These are phyloP conservation scores for Listrodromus nycthemerus DNA, from an alignment of 2,888 invertebrate species.

Conservation along the genomic window DNA sequence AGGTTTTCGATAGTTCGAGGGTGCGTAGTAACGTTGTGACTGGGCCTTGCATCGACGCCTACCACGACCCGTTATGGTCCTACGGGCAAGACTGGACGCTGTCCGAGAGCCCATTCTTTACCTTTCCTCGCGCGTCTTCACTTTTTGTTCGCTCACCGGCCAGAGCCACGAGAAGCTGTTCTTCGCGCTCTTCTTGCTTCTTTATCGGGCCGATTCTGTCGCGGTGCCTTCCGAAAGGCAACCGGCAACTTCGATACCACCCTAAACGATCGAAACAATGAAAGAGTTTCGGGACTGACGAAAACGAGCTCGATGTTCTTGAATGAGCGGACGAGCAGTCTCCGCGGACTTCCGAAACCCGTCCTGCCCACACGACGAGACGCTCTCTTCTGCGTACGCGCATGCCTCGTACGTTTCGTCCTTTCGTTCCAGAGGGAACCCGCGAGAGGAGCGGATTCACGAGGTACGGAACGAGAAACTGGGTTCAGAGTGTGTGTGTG, in stretches of 20 bases:
- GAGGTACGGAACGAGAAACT: constrained; percentile 44
- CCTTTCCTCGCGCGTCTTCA: constrained; percentile 71
- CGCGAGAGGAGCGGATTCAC: constrained; percentile 33
- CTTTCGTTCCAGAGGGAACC: constrained; percentile 30
- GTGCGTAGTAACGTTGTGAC: constrained; percentile 10
- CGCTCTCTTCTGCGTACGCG: constrained; percentile 19
- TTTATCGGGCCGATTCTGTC: background rate
- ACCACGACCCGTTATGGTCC: constrained; percentile 75
- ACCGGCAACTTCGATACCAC: constrained; percentile 67
- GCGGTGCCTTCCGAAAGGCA: constrained; percentile 71
- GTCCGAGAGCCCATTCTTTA: constrained; percentile 68
- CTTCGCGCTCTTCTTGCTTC: background rate
- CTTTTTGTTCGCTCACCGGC: constrained; percentile 71
- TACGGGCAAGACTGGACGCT: constrained; percentile 64
- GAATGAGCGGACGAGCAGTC: constrained; percentile 76
- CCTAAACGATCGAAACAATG: constrained; percentile 80
- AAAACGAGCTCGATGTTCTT: constrained; percentile 71
- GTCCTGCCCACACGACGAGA: constrained; percentile 77
- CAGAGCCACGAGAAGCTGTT: constrained; percentile 1
- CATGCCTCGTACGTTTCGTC: constrained; percentile 45
- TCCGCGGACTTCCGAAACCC: constrained; percentile 71
- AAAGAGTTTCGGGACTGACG: constrained; percentile 74
- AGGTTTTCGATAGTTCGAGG: background rate
- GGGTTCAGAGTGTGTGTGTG: constrained; percentile 36
- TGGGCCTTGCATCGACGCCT: constrained; percentile 33